Evolutionary conservation across 2,797 vertebrate genomes (phyloP), one percentile per base, ranked within the genome.

Genomic region (Antennarius maculatus): DNA sequence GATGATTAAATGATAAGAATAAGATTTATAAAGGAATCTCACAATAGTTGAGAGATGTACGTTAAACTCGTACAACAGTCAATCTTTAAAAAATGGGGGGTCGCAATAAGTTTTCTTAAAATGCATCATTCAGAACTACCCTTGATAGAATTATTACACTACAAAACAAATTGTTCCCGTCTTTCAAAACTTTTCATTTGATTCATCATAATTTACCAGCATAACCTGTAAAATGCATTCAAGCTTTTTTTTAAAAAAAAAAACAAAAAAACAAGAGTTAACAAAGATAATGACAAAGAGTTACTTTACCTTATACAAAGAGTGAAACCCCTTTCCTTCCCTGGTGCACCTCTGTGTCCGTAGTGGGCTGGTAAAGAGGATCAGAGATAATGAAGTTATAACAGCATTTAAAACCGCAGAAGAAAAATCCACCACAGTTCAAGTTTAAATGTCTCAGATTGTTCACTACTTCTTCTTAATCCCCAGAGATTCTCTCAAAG

Each of bases 231-330:
- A 39, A 65, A 42, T 48, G 29, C 7, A 28, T 54, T 37, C 4
- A 13, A 61, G 14, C 45, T 15, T 23, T 23, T 23, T 23, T 23
- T 23, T 1, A 23, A 23, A 23, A 23, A 23, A 23, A 23, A 23
- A 1, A 23, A 23, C 23, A 23, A 23, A 23, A 23, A 23, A 23
- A 1, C 23, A 23, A 23, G 23, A 23, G 23, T 23, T 23, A 23
- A 23, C 23, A 23, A 23, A 23, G 23, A 23, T 23, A 23, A 23
- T 23, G 2, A 23, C 23, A 23, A 56, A 67, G 4, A 18, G 8
- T 53, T 57, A 69, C 71, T 63, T 55, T 88, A 89, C 87, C 87
- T 86, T 54, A 46, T 76, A 15, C 43, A 52, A 61, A 62, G 62
- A 68, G 47, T 15, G 34, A 37, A 70, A 58, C 42, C 42, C 18